Evolutionary conservation across 1,140 invertebrate species (phyloP).

Genomic region (Hyles euphorbiae): DNA sequence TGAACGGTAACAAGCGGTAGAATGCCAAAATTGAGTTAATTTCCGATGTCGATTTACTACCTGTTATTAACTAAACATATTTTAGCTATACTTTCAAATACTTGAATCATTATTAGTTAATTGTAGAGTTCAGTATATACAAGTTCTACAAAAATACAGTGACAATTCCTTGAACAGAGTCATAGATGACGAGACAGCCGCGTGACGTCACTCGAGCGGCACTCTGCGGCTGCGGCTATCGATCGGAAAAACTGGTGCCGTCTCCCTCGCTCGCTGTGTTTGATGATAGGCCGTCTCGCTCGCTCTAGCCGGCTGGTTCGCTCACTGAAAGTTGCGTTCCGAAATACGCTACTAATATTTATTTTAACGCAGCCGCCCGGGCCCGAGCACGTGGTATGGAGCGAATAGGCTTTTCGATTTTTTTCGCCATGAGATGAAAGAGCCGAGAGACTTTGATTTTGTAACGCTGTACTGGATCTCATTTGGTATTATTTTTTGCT

Average conservation of each 20-base stretch:
- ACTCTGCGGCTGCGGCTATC: constrained; percentile 74
- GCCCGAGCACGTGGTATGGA: constrained; percentile 53
- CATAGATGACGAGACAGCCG: constrained; percentile 68
- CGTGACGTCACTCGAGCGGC: constrained; percentile 66
- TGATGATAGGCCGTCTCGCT: constrained; percentile 37
- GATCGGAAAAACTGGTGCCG: constrained; percentile 55
- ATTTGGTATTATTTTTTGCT: too few relatives aligned
- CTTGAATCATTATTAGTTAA: neutral
- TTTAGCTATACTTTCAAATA: neutral
- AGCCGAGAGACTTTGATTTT: too few relatives aligned
- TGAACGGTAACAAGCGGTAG: too few relatives aligned
- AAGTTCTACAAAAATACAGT: constrained; percentile 49
- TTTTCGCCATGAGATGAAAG: too few relatives aligned
- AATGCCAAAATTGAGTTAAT: too few relatives aligned
- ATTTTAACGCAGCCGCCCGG: constrained; percentile 67
- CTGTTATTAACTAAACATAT: too few relatives aligned
- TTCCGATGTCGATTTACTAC: too few relatives aligned
- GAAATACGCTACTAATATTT: constrained; percentile 74
- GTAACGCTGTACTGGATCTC: too few relatives aligned
- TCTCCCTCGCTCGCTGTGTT: constrained; percentile 42
- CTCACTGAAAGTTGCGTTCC: constrained; percentile 57
- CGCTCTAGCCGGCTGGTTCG: constrained; percentile 31
- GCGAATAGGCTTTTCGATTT: neutral
- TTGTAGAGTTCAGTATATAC: constrained; percentile 27
- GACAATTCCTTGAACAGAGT: constrained; percentile 66